Evolutionary conservation across 2,113 vertebrate genomes (phyloP).

Genomic region (Myanophis thanlyinensis): DNA sequence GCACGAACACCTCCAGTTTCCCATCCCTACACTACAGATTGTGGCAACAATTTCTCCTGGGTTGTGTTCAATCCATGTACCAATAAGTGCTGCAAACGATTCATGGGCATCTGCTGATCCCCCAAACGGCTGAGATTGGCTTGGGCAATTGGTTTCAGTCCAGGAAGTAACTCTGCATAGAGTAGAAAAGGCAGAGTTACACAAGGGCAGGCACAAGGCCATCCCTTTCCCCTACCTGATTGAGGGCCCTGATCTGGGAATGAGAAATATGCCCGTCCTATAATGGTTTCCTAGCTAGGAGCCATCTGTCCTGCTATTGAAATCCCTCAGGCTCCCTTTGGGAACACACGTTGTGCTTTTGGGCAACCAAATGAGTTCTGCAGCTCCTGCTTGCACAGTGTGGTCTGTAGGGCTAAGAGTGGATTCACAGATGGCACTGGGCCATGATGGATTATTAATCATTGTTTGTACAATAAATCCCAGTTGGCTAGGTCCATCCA

Average conservation of each 20-base stretch:
- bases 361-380: not conserved
- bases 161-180: not conserved
- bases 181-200: not conserved
- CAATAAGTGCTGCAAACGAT: not conserved
- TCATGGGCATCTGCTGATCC: not conserved
- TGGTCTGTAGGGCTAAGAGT: not conserved
- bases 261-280: not conserved
- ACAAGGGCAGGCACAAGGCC: not conserved
- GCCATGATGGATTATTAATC: not conserved
- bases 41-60: not conserved
- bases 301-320: not conserved
- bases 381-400: not conserved
- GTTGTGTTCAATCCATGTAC: not conserved
- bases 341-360: not conserved
- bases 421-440: not conserved
- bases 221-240: not conserved
- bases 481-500: not conserved
- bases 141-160: not conserved
- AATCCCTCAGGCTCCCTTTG: not conserved
- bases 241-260: not conserved
- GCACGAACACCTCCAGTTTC: not conserved
- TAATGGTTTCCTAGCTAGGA: not conserved
- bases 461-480: not conserved
- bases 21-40: not conserved
- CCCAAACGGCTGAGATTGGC: not conserved